Conservation (phyloP, 1,140 invertebrate genomes). For the Drosophila melanogaster region DNA sequence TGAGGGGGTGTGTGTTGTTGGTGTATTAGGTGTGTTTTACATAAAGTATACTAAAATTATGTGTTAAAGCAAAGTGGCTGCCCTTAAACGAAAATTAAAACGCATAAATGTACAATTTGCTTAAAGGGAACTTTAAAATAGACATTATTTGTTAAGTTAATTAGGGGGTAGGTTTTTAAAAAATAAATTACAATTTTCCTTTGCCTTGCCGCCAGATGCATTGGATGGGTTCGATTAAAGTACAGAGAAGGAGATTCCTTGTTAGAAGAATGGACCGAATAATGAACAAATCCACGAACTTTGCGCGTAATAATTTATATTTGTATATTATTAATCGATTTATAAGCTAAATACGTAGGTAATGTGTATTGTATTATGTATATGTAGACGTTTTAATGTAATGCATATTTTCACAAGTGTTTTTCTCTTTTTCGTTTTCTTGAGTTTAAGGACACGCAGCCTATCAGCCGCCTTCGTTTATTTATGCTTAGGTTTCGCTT, state of each 20-base stretch:
- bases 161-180: slow-evolving; percentile 37
- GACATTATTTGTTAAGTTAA: slow-evolving; percentile 46
- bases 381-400: slow-evolving; percentile 68
- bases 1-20: slow-evolving; percentile 22
- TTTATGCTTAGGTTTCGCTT: slow-evolving; percentile 15
- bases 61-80: slow-evolving; percentile 67
- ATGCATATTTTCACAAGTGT: slow-evolving; percentile 79
- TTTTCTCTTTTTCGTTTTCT: slow-evolving; percentile 24
- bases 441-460: slow-evolving; percentile 58
- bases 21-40: slow-evolving; percentile 35
- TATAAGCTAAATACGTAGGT: slow-evolving; percentile 65
- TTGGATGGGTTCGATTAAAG: slow-evolving; percentile 33
- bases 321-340: slow-evolving; percentile 62
- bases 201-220: slow-evolving; percentile 36
- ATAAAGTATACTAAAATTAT: slow-evolving; percentile 64
- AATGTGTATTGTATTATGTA: slow-evolving; percentile 43
- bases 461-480: slow-evolving; percentile 31
- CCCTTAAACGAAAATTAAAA: slow-evolving; percentile 35
- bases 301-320: slow-evolving; percentile 71
- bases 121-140: slow-evolving; percentile 48
- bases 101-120: slow-evolving; percentile 67
- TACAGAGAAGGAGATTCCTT: slow-evolving; percentile 47
- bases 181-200: slow-evolving; percentile 63
- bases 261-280: slow-evolving; percentile 38
- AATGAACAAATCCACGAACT: slow-evolving; percentile 44